Evolutionary conservation across 1,140 invertebrate genomes (phyloP).

Genomic region (Hydropsyche tenuis): DNA sequence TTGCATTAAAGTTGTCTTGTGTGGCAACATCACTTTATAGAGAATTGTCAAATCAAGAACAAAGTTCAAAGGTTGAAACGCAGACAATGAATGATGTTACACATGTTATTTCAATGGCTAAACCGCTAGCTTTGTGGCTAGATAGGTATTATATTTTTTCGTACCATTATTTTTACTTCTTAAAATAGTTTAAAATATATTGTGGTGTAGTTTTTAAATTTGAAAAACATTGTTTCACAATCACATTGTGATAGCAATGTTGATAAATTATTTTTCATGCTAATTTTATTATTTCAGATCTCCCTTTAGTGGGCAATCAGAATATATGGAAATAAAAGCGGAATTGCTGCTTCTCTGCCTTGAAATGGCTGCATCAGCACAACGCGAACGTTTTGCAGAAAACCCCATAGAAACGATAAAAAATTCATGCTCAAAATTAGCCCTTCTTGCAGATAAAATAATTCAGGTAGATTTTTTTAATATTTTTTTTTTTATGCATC

Average conservation of each 20-base stretch:
- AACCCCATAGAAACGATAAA: constrained; percentile 77
- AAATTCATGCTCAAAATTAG: constrained; percentile 73
- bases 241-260: too few species aligned
- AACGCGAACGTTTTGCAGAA: constrained; percentile 86
- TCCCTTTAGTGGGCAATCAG: constrained; percentile 52
- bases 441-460: constrained; percentile 82
- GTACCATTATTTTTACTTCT: constrained; percentile 18
- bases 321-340: constrained; percentile 67
- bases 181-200: constrained; percentile 52
- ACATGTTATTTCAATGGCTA: constrained; percentile 81
- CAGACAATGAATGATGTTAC: constrained; percentile 84
- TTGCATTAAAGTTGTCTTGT: constrained; percentile 84
- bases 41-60: constrained; percentile 65
- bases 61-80: constrained; percentile 74
- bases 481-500: neutral
- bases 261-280: too few species aligned
- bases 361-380: constrained; percentile 85
- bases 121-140: constrained; percentile 86
- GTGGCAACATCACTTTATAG: constrained; percentile 82
- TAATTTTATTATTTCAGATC: constrained; percentile 51
- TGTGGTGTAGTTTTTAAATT: too few species aligned
- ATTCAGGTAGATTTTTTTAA: constrained; percentile 67
- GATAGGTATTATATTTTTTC: constrained; percentile 65
- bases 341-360: constrained; percentile 79
- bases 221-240: too few species aligned